These are phyloP conservation scores for Sinhomidia bicolor DNA, from an alignment of 2,888 invertebrate species.

Conservation along the genomic window DNA sequence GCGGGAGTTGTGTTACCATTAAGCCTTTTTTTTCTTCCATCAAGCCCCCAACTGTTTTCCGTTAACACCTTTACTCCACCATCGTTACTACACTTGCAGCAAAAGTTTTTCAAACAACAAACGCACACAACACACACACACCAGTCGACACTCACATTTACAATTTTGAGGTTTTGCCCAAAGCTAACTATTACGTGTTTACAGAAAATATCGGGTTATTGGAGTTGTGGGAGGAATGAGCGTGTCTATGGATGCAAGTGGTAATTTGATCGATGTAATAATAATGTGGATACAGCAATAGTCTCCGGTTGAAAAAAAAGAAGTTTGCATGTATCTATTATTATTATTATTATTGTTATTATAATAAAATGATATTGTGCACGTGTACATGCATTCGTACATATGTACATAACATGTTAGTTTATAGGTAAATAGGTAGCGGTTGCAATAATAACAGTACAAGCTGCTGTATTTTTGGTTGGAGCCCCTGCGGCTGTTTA, in stretches of 20 bases:
- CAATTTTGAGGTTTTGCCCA: slow-evolving; percentile 10
- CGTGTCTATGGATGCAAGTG: not conserved
- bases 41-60: slow-evolving; percentile 26
- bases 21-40: slow-evolving; percentile 3
- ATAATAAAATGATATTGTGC: too few species aligned
- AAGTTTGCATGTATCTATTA: too few species aligned
- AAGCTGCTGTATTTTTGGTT: not conserved
- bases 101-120: not conserved
- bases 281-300: not conserved
- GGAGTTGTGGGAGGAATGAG: not conserved
- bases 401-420: too few species aligned
- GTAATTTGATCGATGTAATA: slow-evolving; percentile 3
- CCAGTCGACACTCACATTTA: not conserved
- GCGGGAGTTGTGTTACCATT: not conserved
- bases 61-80: slow-evolving; percentile 27
- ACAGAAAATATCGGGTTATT: slow-evolving; percentile 19
- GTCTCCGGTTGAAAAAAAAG: too few species aligned
- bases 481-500: not conserved
- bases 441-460: not conserved
- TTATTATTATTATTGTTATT: too few species aligned
- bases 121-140: not conserved
- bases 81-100: not conserved
- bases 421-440: not conserved
- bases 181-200: slow-evolving; percentile 1
- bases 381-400: not conserved